Evolutionary conservation across 1,140 invertebrate genomes (phyloP).

Genomic region (Drosophila asahinai): DNA sequence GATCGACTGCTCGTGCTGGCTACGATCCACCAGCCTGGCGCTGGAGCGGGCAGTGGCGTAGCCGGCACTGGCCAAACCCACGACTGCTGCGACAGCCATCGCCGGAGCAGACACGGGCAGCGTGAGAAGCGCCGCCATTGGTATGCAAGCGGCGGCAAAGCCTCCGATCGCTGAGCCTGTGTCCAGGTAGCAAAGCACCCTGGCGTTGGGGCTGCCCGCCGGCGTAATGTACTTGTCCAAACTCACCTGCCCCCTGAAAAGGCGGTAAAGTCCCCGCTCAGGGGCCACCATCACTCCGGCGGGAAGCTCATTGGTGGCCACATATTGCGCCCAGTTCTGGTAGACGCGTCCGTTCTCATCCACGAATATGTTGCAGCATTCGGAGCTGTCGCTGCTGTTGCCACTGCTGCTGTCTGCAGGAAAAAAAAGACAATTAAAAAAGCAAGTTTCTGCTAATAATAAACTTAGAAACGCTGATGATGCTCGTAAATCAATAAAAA

Average conservation of each 20-base stretch:
- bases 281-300: constrained; percentile 69
- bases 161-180: constrained; percentile 49
- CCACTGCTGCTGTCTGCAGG: constrained; percentile 27
- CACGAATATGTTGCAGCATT: constrained; percentile 78
- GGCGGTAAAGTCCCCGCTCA: constrained; percentile 53
- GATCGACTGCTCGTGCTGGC: constrained; percentile 73
- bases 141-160: constrained; percentile 65
- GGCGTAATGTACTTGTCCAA: constrained; percentile 62
- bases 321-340: constrained; percentile 72
- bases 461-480: too few species aligned
- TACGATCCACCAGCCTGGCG: constrained; percentile 59
- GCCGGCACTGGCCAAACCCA: constrained; percentile 55
- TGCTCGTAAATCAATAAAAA: too few species aligned
- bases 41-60: constrained; percentile 62
- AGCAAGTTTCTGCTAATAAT: too few species aligned
- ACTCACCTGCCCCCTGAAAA: constrained; percentile 1
- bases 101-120: constrained; percentile 62
- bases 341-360: constrained; percentile 75
- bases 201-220: constrained; percentile 1
- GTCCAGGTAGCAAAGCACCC: constrained; percentile 45
- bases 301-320: constrained; percentile 65
- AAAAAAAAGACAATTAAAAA: too few species aligned
- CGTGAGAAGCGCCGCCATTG: constrained; percentile 39
- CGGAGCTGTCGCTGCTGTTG: constrained; percentile 43
- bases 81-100: constrained; percentile 48